Percentiles rank a stretch among this genome's conserved stretches.
phyloP scores from a whole-genome alignment of 1,140 invertebrate genomes.

The Drosophila obscura region DNA sequence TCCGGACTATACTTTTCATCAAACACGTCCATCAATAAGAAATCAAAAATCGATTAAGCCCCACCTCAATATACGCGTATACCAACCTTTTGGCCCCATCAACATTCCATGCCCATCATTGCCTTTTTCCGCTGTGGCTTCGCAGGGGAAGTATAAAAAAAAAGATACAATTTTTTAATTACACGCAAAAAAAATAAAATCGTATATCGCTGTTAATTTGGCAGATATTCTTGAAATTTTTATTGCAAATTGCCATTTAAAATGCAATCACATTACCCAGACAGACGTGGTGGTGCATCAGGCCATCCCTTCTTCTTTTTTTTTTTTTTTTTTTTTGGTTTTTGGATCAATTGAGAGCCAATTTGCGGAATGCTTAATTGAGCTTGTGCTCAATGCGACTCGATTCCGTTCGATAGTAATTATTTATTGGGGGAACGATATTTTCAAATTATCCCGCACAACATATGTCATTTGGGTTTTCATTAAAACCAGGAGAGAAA shows the following conservation, averaged over 20 bases:
- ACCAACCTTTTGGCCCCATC: constrained; percentile 8
- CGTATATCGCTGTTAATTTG: constrained; percentile 52
- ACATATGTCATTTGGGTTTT: no score
- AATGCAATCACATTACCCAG: constrained; percentile 46
- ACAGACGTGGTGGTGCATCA: constrained; percentile 2
- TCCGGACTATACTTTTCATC: constrained; percentile 26
- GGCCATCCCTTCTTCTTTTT: no score
- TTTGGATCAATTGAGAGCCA: constrained; percentile 51
- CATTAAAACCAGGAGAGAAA: no score
- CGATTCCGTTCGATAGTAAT: constrained; percentile 1
- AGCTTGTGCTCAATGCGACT: constrained; percentile 25
- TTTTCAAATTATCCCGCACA: constrained; percentile 11
- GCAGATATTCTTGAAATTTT: constrained; percentile 34
- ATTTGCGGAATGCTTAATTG: constrained; percentile 52
- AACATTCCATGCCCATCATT: constrained; percentile 27
- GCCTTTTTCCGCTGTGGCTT: constrained; percentile 22
- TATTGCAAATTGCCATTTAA: constrained; percentile 45
- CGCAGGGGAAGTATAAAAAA: background rate
- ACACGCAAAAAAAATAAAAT: constrained; percentile 21
- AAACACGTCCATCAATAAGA: constrained; percentile 58
- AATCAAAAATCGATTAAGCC: constrained; percentile 79
- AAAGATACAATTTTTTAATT: constrained; percentile 64
- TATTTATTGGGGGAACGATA: constrained; percentile 6
- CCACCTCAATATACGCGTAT: background rate
- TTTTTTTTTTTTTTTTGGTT: constrained; percentile 21